Conservation (phyloP, 2,888 invertebrate species). For the Oscheius myriophilus region DNA sequence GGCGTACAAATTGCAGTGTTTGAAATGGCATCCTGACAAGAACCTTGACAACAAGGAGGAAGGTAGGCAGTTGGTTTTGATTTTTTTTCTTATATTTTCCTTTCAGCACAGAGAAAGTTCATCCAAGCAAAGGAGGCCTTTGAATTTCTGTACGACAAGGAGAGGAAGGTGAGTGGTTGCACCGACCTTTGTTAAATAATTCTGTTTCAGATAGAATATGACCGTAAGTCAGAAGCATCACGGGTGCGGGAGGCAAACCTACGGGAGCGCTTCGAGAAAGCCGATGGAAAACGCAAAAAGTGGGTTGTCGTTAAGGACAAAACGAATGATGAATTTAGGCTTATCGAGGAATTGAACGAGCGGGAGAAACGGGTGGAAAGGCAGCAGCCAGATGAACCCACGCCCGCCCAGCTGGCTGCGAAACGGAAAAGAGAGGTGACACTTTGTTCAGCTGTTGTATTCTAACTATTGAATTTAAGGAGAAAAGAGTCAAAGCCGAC, state of each 20-base stretch:
- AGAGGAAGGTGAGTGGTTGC: conserved; percentile 42
- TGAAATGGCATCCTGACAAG: conserved; percentile 62
- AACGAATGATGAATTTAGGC: conserved; percentile 8
- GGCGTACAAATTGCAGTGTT: conserved; percentile 53
- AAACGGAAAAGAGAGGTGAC: conserved; percentile 22
- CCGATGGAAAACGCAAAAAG: conserved; percentile 45
- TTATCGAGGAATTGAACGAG: conserved; percentile 47
- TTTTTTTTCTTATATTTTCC: neutral
- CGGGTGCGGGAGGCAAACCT: conserved; percentile 36
- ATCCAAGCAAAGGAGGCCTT: conserved; percentile 56
- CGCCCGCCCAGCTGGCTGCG: conserved; percentile 9
- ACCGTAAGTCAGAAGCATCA: conserved; percentile 35
- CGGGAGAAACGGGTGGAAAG: conserved; percentile 42
- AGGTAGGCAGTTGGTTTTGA: conserved; percentile 18
- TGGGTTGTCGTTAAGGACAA: conserved; percentile 4
- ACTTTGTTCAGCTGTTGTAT: too few species aligned
- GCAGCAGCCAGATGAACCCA: conserved; percentile 15
- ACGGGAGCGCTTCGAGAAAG: conserved; percentile 46
- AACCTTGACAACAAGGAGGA: conserved; percentile 54
- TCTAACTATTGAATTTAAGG: conserved; percentile 32
- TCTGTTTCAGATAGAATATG: conserved; percentile 43
- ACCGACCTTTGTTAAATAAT: neutral
- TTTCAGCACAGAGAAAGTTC: conserved; percentile 42
- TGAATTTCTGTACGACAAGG: conserved; percentile 51
- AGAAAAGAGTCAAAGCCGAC: conserved; percentile 35